phyloP scores from a whole-genome alignment of 2,113 vertebrate species.

The Mungos mungo region DNA sequence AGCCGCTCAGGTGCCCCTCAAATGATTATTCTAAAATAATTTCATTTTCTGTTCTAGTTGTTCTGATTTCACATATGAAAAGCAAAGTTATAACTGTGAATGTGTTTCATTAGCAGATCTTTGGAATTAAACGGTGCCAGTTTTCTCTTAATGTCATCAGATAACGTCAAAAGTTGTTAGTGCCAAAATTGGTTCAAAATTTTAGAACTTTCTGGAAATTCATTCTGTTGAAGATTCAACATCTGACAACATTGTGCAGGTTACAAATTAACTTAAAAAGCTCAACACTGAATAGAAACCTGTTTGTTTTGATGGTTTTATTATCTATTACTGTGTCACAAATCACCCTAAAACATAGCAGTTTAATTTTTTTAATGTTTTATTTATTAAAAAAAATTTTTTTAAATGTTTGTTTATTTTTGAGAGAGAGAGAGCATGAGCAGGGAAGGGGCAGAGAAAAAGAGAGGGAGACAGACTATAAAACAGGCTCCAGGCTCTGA shows the following conservation, averaged over 20 bases:
- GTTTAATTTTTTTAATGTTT: too few relatives aligned
- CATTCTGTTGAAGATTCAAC: not conserved
- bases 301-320: not conserved
- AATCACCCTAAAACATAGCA: not conserved
- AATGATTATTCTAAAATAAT: not conserved
- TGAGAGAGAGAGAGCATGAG: too few relatives aligned
- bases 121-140: not conserved
- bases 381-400: too few relatives aligned
- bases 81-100: not conserved
- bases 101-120: slow-evolving; percentile 4
- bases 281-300: not conserved
- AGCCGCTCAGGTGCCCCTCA: too few relatives aligned
- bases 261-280: not conserved
- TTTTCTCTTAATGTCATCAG: not conserved
- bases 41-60: not conserved
- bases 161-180: not conserved
- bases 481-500: too few relatives aligned
- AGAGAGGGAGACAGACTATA: too few relatives aligned
- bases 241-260: not conserved
- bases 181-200: not conserved
- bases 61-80: not conserved
- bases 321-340: not conserved
- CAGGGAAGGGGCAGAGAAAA: too few relatives aligned
- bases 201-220: not conserved
- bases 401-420: too few relatives aligned